Percentiles rank a stretch among this genome's conserved stretches.
phyloP scores from a whole-genome alignment of 2,888 invertebrate genomes.

The Rhingia rostrata region DNA sequence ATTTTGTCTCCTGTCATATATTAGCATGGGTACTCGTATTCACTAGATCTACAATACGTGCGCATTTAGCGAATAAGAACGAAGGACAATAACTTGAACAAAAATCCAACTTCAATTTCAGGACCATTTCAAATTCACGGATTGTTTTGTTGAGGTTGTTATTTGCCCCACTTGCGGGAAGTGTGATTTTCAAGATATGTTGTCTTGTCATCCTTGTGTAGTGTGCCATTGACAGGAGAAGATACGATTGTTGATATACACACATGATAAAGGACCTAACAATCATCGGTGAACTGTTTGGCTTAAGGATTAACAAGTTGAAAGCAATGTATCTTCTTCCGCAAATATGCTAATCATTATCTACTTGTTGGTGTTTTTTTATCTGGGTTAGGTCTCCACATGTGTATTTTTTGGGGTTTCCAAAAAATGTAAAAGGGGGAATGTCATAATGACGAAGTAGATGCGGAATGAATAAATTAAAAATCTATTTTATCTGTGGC shows the following conservation, averaged over 20 bases:
- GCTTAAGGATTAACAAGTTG: constrained; percentile 45
- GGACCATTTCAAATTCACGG: constrained; percentile 35
- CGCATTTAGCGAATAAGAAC: constrained; percentile 28
- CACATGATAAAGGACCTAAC: constrained; percentile 52
- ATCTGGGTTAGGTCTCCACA: neutral
- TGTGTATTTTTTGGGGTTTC: neutral
- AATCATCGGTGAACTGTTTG: constrained; percentile 42
- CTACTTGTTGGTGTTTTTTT: constrained; percentile 33
- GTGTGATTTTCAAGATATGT: constrained; percentile 14
- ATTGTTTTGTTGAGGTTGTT: constrained; percentile 41
- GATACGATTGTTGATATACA: constrained; percentile 42
- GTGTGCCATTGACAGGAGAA: constrained; percentile 49
- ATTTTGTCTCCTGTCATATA: neutral
- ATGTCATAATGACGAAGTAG: neutral
- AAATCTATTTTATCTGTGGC: too few relatives aligned
- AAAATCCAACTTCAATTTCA: constrained; percentile 35
- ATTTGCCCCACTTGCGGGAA: neutral
- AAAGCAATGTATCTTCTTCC: constrained; percentile 31
- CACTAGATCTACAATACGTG: constrained; percentile 49
- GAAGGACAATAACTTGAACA: neutral
- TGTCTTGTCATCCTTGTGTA: constrained; percentile 30
- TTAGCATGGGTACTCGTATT: neutral
- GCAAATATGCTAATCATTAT: constrained; percentile 47
- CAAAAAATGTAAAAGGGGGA: neutral
- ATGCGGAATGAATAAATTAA: too few relatives aligned